phyloP scores from a whole-genome alignment of 2,113 vertebrate species.

The Delphinapterus leucas region DNA sequence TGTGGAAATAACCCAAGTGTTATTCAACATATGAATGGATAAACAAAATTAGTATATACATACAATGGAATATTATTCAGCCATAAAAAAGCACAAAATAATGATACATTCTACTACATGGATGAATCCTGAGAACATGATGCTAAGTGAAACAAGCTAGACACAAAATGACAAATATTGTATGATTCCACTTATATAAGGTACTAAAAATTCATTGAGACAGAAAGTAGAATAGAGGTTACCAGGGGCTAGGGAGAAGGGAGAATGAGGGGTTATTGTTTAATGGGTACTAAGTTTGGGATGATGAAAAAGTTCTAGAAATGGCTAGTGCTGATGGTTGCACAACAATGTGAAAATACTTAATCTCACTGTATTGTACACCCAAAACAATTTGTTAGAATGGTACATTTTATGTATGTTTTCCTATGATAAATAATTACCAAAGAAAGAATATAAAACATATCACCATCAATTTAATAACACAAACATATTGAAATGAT shows the following conservation, averaged over 20 bases:
- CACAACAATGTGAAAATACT: neutral
- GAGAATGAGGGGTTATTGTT: neutral
- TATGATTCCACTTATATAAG: neutral
- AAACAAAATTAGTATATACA: neutral
- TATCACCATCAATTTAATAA: neutral
- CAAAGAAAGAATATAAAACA: neutral
- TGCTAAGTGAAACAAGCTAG: neutral
- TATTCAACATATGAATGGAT: neutral
- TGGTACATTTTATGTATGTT: neutral
- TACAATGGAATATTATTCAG: neutral
- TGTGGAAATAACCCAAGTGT: neutral
- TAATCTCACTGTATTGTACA: neutral
- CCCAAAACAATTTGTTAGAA: neutral
- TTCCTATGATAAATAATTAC: constrained; percentile 32
- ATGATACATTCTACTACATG: neutral
- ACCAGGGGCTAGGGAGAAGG: rapidly evolving
- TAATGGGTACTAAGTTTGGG: neutral
- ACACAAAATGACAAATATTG: neutral
- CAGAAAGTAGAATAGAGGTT: neutral
- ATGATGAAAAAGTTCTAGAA: neutral
- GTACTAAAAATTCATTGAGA: neutral
- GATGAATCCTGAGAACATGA: neutral
- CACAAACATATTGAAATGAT: neutral
- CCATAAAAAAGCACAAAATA: neutral
- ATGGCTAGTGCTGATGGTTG: neutral